These are phyloP conservation scores for Rhinichthys klamathensis DNA, from an alignment of 2,113 vertebrate genomes.

Conservation along the genomic window DNA sequence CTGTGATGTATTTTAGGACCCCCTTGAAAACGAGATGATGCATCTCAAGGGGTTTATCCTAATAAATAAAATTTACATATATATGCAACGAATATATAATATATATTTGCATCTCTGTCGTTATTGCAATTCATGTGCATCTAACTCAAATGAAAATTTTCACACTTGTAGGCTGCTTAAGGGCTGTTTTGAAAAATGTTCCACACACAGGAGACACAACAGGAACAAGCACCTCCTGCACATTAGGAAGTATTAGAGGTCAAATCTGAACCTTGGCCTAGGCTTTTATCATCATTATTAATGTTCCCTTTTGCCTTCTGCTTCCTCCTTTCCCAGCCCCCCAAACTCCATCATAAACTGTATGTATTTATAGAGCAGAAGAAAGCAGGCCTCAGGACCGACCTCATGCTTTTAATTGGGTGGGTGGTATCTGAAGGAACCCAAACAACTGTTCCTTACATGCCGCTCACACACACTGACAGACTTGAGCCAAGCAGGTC, in stretches of 20 bases:
- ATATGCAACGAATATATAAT: too few species aligned
- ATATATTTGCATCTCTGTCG: too few species aligned
- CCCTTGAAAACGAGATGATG: too few species aligned
- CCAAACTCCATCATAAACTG: conserved; percentile 57
- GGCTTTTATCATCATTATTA: conserved; percentile 47
- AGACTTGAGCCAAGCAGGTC: conserved; percentile 52
- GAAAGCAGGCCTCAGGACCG: conserved; percentile 57
- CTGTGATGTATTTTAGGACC: too few species aligned
- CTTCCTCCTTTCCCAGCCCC: conserved; percentile 23
- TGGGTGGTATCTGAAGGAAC: conserved; percentile 50
- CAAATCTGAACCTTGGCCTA: conserved; percentile 54
- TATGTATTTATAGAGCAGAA: conserved; percentile 68
- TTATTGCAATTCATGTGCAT: neutral
- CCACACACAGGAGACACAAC: conserved; percentile 37
- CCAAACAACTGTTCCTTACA: conserved; percentile 66
- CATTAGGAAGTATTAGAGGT: conserved; percentile 49
- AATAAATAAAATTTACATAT: too few species aligned
- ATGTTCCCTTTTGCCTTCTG: conserved; percentile 51
- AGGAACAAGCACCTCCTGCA: conserved; percentile 52
- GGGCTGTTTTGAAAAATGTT: conserved; percentile 9
- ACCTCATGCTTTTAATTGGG: conserved; percentile 54
- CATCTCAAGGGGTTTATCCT: too few species aligned
- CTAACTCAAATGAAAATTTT: neutral
- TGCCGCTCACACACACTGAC: conserved; percentile 44
- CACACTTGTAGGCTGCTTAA: neutral